Conservation (phyloP, 2,113 vertebrate genomes). For the Micronisus gabar region DNA sequence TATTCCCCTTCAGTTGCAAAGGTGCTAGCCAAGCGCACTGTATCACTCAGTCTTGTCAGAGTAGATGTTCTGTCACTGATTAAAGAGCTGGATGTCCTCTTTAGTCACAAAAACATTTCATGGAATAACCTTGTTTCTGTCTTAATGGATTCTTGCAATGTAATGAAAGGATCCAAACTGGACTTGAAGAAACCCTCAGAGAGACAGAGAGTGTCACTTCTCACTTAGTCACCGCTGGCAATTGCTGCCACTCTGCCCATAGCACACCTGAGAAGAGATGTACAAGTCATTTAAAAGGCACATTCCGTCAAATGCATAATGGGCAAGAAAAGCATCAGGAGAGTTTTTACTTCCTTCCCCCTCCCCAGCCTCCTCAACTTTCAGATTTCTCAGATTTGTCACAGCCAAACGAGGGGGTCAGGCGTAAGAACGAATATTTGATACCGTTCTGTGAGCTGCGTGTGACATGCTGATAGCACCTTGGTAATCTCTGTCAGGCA, state of each 20-base stretch:
- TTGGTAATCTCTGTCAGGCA: neutral
- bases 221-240: slow-evolving; percentile 71
- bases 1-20: slow-evolving; percentile 60
- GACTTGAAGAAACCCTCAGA: slow-evolving; percentile 72
- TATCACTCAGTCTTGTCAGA: slow-evolving; percentile 75
- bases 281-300: slow-evolving; percentile 66
- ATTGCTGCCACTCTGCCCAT: slow-evolving; percentile 45
- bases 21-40: slow-evolving; percentile 44
- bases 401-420: neutral
- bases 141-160: slow-evolving; percentile 75
- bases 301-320: slow-evolving; percentile 45
- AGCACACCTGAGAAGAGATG: slow-evolving; percentile 53
- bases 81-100: slow-evolving; percentile 73
- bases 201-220: slow-evolving; percentile 69
- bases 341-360: neutral
- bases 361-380: neutral
- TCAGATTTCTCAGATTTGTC: slow-evolving; percentile 36
- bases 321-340: neutral
- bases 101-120: slow-evolving; percentile 74
- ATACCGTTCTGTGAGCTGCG: neutral
- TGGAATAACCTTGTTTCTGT: slow-evolving; percentile 74
- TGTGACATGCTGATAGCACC: neutral
- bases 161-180: slow-evolving; percentile 74
- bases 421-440: slow-evolving; percentile 6
- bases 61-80: slow-evolving; percentile 75